Evolutionary conservation across 2,113 vertebrate species (phyloP).

Genomic region (Clarias macrocephalus): DNA sequence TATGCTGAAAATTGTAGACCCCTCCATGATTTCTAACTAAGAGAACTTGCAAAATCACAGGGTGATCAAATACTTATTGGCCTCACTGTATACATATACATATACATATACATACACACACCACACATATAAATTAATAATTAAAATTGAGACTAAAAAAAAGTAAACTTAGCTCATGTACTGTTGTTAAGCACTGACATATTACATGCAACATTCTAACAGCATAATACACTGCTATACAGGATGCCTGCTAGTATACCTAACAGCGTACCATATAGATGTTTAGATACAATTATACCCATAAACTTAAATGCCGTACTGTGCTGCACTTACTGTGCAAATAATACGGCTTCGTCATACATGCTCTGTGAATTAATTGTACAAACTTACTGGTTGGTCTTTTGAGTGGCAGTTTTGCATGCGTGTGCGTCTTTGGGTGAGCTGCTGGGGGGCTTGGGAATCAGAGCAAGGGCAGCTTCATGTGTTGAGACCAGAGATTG

Average conservation of each 20-base stretch:
- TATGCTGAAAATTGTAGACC: too few species aligned
- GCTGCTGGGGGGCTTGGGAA: conserved; percentile 82
- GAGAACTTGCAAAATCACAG: too few species aligned
- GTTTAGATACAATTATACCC: not conserved
- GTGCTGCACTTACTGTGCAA: too few species aligned
- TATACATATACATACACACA: not conserved
- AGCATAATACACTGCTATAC: not conserved
- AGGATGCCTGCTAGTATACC: too few species aligned
- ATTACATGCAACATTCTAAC: not conserved
- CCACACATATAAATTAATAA: not conserved
- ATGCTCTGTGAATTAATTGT: not conserved
- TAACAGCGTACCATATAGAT: not conserved
- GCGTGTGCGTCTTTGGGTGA: conserved; percentile 69
- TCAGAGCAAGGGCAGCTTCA: conserved; percentile 63
- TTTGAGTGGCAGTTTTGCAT: conserved; percentile 78
- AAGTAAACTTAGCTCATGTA: not conserved
- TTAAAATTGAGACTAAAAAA: too few species aligned
- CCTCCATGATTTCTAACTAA: too few species aligned
- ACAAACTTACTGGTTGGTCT: conserved; percentile 82
- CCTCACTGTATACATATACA: too few species aligned
- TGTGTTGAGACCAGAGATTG: conserved; percentile 68
- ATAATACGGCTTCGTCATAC: not conserved
- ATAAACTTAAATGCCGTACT: not conserved
- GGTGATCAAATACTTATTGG: too few species aligned
- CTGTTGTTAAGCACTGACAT: not conserved